These are phyloP conservation scores for Parauchenoglanis punctatus DNA, from an alignment of 2,797 vertebrate genomes.

Conservation along the genomic window DNA sequence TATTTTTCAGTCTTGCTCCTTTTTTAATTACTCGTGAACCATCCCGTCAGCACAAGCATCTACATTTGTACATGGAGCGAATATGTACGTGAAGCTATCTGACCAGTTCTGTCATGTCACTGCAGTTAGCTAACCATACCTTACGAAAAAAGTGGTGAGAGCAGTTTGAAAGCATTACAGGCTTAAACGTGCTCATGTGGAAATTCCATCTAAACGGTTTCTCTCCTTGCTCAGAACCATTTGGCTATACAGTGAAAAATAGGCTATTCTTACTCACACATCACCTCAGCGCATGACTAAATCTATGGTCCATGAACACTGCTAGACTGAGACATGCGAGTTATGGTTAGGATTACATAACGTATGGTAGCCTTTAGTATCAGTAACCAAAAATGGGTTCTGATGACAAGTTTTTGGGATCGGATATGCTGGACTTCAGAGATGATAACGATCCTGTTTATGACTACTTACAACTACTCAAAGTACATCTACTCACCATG, in stretches of 20 bases:
- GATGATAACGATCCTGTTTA: constrained; percentile 69
- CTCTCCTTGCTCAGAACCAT: background rate
- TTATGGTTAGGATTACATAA: background rate
- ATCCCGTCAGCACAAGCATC: fast-evolving
- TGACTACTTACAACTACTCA: constrained; percentile 58
- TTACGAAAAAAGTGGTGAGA: background rate
- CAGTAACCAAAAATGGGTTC: background rate
- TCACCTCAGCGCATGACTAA: background rate
- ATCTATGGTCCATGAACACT: background rate
- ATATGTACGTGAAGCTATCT: background rate
- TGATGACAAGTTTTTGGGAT: background rate
- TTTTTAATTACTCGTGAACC: background rate
- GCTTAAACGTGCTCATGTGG: background rate
- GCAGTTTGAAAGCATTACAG: background rate
- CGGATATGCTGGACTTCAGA: constrained; percentile 20
- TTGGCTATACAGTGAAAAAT: background rate
- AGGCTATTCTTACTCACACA: background rate
- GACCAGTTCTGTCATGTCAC: background rate
- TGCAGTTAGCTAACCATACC: background rate
- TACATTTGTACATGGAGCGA: background rate
- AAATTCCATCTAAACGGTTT: background rate
- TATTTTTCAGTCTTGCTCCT: background rate
- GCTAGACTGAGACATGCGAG: background rate
- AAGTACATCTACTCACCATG: constrained; percentile 68
- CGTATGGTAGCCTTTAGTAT: background rate